phyloP scores from a whole-genome alignment of 2,888 invertebrate genomes.

The Mesorhabditis belari region DNA sequence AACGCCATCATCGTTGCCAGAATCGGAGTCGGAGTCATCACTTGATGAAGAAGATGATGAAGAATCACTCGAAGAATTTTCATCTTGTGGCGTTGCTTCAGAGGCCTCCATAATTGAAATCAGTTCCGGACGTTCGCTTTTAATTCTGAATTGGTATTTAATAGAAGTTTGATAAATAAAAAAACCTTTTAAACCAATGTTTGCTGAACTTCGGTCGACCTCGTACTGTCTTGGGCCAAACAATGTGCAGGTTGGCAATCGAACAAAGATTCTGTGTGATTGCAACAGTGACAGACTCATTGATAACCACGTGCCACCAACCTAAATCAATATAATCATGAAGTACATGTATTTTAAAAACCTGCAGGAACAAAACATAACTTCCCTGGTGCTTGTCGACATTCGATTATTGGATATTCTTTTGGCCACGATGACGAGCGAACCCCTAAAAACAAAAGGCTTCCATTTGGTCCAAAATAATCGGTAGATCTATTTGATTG shows the following conservation, averaged over 20 bases:
- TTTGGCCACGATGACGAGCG: conserved; percentile 11
- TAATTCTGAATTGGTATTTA: conserved; percentile 12
- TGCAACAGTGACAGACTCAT: conserved; percentile 89
- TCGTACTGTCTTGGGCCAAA: conserved; percentile 61
- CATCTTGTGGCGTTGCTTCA: background rate
- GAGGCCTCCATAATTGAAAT: conserved; percentile 19
- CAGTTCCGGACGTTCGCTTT: conserved; percentile 27
- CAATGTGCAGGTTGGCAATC: conserved; percentile 87
- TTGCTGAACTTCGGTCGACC: conserved; percentile 89
- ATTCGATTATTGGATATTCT: conserved; percentile 40
- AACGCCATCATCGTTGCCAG: background rate
- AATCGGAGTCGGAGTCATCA: background rate
- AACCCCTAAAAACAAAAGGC: too few relatives aligned
- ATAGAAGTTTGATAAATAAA: background rate
- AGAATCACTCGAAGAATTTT: background rate
- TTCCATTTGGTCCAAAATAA: background rate
- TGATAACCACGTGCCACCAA: conserved; percentile 99
- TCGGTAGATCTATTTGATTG: background rate
- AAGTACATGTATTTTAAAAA: conserved; percentile 61
- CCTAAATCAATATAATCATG: conserved; percentile 66
- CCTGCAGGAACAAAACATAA: conserved; percentile 49
- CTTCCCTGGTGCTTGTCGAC: conserved; percentile 44
- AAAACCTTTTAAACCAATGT: conserved; percentile 66
- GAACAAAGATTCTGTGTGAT: conserved; percentile 94
- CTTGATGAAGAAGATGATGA: background rate